Percentiles rank a stretch among this genome's conserved stretches.
Evolutionary conservation across 2,797 vertebrate species (phyloP).

Genomic region (Luscinia megarhynchos): DNA sequence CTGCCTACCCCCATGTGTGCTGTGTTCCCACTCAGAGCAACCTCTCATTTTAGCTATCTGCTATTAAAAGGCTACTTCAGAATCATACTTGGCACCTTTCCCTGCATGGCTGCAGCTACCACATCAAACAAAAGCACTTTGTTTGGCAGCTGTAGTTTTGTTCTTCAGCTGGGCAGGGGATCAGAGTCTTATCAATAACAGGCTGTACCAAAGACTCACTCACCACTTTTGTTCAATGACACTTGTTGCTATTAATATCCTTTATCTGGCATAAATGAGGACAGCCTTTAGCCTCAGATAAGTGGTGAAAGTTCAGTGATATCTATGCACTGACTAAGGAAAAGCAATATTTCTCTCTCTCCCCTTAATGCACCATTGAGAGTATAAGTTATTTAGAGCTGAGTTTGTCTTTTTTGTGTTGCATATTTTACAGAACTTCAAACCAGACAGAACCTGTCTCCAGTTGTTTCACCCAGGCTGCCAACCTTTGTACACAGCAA

Average conservation of each 20-base stretch:
- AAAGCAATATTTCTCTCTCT: background rate
- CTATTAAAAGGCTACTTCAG: slow-evolving; percentile 47
- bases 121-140: slow-evolving; percentile 35
- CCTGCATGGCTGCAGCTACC: background rate
- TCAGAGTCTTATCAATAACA: slow-evolving; percentile 25
- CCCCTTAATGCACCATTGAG: background rate
- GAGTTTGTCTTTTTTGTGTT: background rate
- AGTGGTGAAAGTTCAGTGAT: background rate
- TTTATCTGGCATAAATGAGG: background rate
- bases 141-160: slow-evolving; percentile 2
- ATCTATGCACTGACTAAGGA: background rate
- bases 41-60: slow-evolving; percentile 15
- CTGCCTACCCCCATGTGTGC: background rate
- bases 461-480: background rate
- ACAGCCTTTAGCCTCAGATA: background rate
- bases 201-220: background rate
- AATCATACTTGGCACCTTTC: slow-evolving; percentile 32
- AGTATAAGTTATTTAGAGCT: background rate
- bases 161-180: background rate
- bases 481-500: background rate
- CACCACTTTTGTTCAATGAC: background rate
- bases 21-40: slow-evolving; percentile 16
- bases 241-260: slow-evolving; percentile 58
- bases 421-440: background rate
- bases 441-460: background rate